Percentiles rank a stretch among this genome's conserved stretches.
Evolutionary conservation across 2,888 invertebrate genomes (phyloP).

Genomic region (Polylopha cassiicola): DNA sequence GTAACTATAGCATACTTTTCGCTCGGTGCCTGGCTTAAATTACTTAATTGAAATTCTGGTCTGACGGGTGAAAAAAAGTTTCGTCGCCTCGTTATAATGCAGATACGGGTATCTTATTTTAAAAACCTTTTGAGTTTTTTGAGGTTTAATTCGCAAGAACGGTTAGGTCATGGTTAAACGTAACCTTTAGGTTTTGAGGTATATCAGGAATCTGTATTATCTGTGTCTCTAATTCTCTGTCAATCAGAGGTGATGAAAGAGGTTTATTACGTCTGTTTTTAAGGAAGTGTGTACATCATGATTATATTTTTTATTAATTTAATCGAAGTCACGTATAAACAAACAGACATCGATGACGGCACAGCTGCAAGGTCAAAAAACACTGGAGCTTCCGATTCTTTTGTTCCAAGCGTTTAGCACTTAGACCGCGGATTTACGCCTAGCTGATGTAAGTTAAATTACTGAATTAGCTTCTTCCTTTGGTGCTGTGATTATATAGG

Average conservation of each 20-base stretch:
- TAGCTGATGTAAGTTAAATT: conserved; percentile 68
- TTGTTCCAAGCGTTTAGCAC: conserved; percentile 58
- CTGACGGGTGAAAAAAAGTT: conserved; percentile 8
- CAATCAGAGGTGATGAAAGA: too few relatives aligned
- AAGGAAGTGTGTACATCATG: conserved; percentile 5
- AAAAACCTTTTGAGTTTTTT: too few relatives aligned
- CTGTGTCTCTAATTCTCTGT: too few relatives aligned
- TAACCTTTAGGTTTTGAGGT: too few relatives aligned
- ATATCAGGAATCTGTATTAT: too few relatives aligned
- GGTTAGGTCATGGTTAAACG: too few relatives aligned
- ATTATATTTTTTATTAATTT: conserved; percentile 28
- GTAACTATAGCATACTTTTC: conserved; percentile 16
- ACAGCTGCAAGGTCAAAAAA: conserved; percentile 47
- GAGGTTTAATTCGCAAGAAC: too few relatives aligned
- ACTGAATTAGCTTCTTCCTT: conserved; percentile 60
- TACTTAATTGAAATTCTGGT: conserved; percentile 21
- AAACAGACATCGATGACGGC: conserved; percentile 45
- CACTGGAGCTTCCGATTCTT: conserved; percentile 55
- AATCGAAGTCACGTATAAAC: conserved; percentile 32
- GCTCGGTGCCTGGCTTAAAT: conserved; percentile 12
- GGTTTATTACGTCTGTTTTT: conserved; percentile 2
- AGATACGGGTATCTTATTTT: conserved; percentile 7
- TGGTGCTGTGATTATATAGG: conserved; percentile 21
- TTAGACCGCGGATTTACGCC: conserved; percentile 66
- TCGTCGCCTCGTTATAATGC: conserved; percentile 3